phyloP scores from a whole-genome alignment of 2,888 invertebrate genomes.

The Allophyes oxyacanthae region DNA sequence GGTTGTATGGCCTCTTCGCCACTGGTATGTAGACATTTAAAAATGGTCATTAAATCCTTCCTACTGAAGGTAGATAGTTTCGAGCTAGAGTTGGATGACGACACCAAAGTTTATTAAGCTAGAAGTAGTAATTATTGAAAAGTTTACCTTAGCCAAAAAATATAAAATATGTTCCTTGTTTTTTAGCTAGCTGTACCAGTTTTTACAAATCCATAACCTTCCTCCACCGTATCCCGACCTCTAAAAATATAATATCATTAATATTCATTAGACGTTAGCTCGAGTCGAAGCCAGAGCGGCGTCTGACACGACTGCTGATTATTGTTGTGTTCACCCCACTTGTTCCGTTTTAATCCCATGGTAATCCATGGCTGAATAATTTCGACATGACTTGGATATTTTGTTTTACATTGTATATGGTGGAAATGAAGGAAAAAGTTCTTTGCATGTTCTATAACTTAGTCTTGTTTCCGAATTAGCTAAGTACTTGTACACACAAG shows the following conservation, averaged over 20 bases:
- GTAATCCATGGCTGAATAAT: conserved; percentile 36
- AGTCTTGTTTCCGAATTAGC: no score
- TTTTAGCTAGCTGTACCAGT: background rate
- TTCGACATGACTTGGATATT: conserved; percentile 17
- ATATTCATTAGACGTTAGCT: conserved; percentile 54
- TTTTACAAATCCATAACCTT: conserved; percentile 6
- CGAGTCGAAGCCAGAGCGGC: conserved; percentile 31
- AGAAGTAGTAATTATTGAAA: no score
- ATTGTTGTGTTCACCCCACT: conserved; percentile 40
- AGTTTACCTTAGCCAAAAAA: background rate
- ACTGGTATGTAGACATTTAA: no score
- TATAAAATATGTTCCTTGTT: background rate
- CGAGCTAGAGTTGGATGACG: no score
- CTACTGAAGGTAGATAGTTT: no score
- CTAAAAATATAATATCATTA: conserved; percentile 58
- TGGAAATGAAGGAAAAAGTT: background rate
- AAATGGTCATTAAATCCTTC: no score
- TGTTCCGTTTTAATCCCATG: conserved; percentile 45
- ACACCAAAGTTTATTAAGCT: no score
- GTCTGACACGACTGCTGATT: conserved; percentile 51
- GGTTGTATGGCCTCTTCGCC: no score
- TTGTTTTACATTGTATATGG: conserved; percentile 9
- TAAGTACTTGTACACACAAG: no score
- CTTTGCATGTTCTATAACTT: no score
- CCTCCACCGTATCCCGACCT: conserved; percentile 13